Conservation (phyloP, 2,888 invertebrate genomes). For the Volucella inanis region DNA sequence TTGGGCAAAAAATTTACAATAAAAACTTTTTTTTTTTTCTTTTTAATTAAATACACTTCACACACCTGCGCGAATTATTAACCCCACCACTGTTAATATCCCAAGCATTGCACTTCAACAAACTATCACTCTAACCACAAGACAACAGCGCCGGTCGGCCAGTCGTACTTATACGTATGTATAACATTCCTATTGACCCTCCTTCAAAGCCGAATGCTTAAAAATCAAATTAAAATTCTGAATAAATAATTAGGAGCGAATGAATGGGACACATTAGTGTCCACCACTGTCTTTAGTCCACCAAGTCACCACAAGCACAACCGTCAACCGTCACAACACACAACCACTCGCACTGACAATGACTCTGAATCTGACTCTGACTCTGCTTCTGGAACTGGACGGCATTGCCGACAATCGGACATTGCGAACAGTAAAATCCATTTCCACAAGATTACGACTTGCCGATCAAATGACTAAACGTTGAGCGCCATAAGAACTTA, state of each 20-base stretch:
- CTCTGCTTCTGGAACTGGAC: not conserved
- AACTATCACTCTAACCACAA: slow-evolving; percentile 43
- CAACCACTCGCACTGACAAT: not conserved
- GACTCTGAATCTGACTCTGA: no score
- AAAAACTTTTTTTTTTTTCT: no score
- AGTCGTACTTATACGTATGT: not conserved
- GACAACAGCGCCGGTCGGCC: not conserved
- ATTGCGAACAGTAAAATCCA: slow-evolving; percentile 59
- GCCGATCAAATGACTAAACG: slow-evolving; percentile 69
- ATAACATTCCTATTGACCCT: slow-evolving; percentile 8
- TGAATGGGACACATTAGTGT: slow-evolving; percentile 71
- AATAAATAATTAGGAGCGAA: slow-evolving; percentile 73
- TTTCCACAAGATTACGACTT: slow-evolving; percentile 65
- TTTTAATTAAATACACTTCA: not conserved
- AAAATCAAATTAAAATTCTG: slow-evolving; percentile 75
- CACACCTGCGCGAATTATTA: slow-evolving; percentile 45
- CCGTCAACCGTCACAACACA: slow-evolving; percentile 25
- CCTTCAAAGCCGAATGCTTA: slow-evolving; percentile 58
- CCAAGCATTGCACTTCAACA: slow-evolving; percentile 4
- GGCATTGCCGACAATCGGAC: slow-evolving; percentile 46
- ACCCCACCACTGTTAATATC: slow-evolving; percentile 15
- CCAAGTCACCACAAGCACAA: slow-evolving; percentile 25
- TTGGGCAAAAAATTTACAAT: no score
- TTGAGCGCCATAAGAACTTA: slow-evolving; percentile 65
- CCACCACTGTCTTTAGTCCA: slow-evolving; percentile 13